Evolutionary conservation across 2,888 invertebrate species (phyloP).

Genomic region (Ernsta delagoae): DNA sequence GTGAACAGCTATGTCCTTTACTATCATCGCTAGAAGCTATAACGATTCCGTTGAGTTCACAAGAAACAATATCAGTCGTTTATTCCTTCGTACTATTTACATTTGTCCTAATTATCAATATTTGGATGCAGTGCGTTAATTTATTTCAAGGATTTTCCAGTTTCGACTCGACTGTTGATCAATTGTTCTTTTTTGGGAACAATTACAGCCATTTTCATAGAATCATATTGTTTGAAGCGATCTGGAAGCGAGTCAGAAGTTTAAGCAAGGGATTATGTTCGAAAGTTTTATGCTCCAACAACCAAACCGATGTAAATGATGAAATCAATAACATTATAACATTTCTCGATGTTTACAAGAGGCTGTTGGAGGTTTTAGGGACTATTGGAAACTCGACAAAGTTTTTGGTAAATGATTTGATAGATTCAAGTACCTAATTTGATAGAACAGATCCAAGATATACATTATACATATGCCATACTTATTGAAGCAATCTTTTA

Average conservation of each 20-base stretch:
- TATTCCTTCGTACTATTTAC: neutral
- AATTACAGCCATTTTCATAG: neutral
- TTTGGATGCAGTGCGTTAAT: neutral
- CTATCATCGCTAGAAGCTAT: neutral
- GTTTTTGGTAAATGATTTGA: neutral
- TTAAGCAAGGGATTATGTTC: neutral
- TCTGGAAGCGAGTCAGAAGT: too few species aligned
- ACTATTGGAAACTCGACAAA: neutral
- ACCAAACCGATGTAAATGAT: neutral
- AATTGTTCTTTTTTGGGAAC: neutral
- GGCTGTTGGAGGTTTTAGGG: neutral
- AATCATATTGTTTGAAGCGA: too few species aligned
- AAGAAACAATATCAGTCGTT: neutral
- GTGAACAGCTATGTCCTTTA: neutral
- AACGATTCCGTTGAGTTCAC: neutral
- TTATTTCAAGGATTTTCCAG: neutral
- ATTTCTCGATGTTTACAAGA: neutral
- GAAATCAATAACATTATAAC: neutral
- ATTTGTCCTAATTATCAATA: neutral
- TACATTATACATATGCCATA: too few species aligned
- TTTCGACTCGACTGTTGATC: neutral
- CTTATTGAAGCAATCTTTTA: too few species aligned
- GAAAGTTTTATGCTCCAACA: neutral
- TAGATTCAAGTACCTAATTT: neutral
- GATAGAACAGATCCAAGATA: too few species aligned